Base-by-base conservation (phyloP, 2,113 vertebrate species). In the Pardalotus punctatus region DNA sequence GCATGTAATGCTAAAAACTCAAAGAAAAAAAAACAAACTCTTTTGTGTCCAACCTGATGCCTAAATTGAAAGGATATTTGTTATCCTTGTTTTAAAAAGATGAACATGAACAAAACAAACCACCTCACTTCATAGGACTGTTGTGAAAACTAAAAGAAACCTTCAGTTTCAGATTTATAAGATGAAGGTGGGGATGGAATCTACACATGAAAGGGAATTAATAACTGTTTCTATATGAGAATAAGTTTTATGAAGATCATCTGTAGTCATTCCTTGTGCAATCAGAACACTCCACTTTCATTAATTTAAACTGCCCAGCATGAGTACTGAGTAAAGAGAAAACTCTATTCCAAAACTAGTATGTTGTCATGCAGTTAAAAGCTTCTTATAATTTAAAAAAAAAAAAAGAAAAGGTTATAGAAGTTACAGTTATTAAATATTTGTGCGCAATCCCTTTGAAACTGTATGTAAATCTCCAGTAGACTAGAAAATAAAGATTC, bases 251-350 rank as follows among this genome's bases (percentile, higher is more conserved):
- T 84, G 17, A 78, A 65, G 17, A 21, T 40, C 10, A 65, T n/a
- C 14, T 48, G 11, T 57, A 19, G 36, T 6, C 15, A 33, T 45
- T 78, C 13, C 14, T 84, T 73, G 9, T 62, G 5, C 23, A 64
- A n/a, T 50, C 38, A 81, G 4, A 12, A 54, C 54, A 60, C 2
- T 51, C 16, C 7, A 24, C 0, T 0, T 50, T 72, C 43, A 47
- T 20, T 19, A 64, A 72, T 28, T 72, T 86, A 43, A 57, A 50
- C 4, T 70, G 23, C 9, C 10, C 17, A 66, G 12, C 3, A 54
- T 40, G 20, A 14, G 2, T 25, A 47, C 8, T 67, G 45, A 64
- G 47, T 27, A 67, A 81, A 72, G 36, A 69, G 29, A 21, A 67
- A 18, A 47, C 6, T 40, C 5, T 58, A 21, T 48, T 43, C 12